phyloP scores from a whole-genome alignment of 2,888 invertebrate genomes.

The Conistra vaccinii region DNA sequence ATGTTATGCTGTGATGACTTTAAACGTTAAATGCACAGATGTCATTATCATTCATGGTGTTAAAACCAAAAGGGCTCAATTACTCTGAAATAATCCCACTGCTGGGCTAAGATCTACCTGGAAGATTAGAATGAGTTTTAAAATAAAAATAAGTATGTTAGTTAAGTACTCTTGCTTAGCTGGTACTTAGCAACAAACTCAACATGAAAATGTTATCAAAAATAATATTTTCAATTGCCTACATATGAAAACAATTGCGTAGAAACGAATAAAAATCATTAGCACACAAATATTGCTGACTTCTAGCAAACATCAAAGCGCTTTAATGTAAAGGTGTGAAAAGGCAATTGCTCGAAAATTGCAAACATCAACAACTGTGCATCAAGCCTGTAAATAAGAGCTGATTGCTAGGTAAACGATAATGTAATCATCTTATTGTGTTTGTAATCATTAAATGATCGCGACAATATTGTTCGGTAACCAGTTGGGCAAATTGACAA shows the following conservation, averaged over 20 bases:
- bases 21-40: neutral
- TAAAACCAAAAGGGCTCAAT: neutral
- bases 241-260: neutral
- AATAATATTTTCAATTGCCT: neutral
- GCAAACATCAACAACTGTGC: conserved; percentile 75
- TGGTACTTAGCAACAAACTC: neutral
- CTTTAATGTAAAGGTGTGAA: conserved; percentile 78
- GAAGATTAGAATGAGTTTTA: neutral
- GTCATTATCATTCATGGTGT: neutral
- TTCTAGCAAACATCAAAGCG: conserved; percentile 68
- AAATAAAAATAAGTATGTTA: neutral
- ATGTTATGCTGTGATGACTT: neutral
- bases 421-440: conserved; percentile 58
- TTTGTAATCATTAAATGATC: conserved; percentile 61
- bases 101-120: no score
- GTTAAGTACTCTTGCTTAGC: neutral
- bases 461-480: conserved; percentile 54
- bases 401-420: conserved; percentile 60
- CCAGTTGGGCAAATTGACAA: conserved; percentile 56
- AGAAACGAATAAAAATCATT: conserved; percentile 34
- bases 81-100: neutral
- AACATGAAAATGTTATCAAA: neutral
- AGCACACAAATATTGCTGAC: conserved; percentile 52
- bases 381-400: conserved; percentile 53
- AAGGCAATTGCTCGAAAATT: conserved; percentile 82